Base-by-base conservation (phyloP, 2,888 invertebrate genomes). In the Drosophila fungiperda region DNA sequence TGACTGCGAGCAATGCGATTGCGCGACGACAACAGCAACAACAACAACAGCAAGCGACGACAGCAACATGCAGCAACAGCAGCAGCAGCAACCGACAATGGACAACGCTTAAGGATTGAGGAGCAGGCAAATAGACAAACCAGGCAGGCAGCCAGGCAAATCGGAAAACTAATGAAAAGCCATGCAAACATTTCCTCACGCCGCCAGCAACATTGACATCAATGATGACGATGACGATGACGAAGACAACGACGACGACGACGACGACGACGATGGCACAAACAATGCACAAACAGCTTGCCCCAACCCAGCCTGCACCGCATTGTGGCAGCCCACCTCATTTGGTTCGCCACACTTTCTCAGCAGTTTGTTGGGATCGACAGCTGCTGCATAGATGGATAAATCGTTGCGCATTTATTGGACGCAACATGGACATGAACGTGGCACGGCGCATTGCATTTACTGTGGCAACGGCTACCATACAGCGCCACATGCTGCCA, bases 121-220 rank as follows among this genome's bases (percentile, higher is more conserved):
- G 67, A 76, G 78, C 80, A 63, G 69, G 45, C 53, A 32, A 53
- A 50, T 50, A 48, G 64, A 45, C 66, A 60, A 48, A 4, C 20
- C 42, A 68, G 69, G 29, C 60, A 68, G 59, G 54, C 59, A 63
- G 64, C 61, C 71, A 83, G 68, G 62, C 73, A 76, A 77, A 77
- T 74, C 71, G 80, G 72, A 80, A 90, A 90, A 80, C 87, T 87
- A 90, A 91, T 90, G 85, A 88, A 89, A 78, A 90, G 91, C 90
- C 91, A 92, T 86, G 83, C 86, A 88, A 84, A 89, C 92, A 91
- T 91, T 91, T 92, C 92, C 91, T 91, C 91, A 92, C 92, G 91
- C 91, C 92, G 85, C 83, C 87, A 90, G 82, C 82, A 78, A 66
- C 78, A 78, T 72, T 74, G 79, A 75, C 85, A 80, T 57, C 67